Conservation (phyloP, 2,888 invertebrate genomes). For the Thymelicus acteon region DNA sequence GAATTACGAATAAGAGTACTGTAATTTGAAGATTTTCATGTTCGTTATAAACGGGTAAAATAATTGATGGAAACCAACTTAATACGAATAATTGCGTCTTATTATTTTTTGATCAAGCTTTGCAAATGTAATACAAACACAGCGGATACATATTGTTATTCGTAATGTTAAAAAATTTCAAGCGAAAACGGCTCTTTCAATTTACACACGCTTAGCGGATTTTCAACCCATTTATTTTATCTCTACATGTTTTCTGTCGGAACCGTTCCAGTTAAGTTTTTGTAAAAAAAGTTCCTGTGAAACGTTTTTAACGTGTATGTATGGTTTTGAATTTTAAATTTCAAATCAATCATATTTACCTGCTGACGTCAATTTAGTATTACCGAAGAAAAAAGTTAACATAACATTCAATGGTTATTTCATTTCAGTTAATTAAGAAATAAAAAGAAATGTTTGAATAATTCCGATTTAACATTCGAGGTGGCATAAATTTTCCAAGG, state of each 20-base stretch:
- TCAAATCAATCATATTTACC: neutral
- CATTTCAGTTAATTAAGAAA: too few species aligned
- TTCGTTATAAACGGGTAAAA: too few species aligned
- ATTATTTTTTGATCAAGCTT: too few species aligned
- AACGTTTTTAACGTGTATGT: neutral
- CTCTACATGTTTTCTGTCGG: slow-evolving; percentile 1
- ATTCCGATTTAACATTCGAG: too few species aligned
- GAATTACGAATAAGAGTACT: too few species aligned
- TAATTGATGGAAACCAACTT: too few species aligned
- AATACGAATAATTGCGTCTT: too few species aligned
- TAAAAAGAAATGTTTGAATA: too few species aligned
- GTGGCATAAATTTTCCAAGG: too few species aligned
- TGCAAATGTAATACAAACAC: neutral
- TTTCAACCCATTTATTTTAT: slow-evolving; percentile 17
- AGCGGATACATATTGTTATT: neutral
- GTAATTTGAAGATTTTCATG: too few species aligned
- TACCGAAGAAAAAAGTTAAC: neutral
- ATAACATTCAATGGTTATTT: too few species aligned
- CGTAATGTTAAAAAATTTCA: neutral
- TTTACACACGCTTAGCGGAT: slow-evolving; percentile 13
- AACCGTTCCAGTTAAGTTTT: slow-evolving; percentile 17
- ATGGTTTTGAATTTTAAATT: neutral
- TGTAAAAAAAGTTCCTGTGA: neutral
- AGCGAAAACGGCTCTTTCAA: slow-evolving; percentile 12
- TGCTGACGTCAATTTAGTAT: neutral